Evolutionary conservation across 1,140 invertebrate species (phyloP).

Genomic region (Diorhabda elongata): DNA sequence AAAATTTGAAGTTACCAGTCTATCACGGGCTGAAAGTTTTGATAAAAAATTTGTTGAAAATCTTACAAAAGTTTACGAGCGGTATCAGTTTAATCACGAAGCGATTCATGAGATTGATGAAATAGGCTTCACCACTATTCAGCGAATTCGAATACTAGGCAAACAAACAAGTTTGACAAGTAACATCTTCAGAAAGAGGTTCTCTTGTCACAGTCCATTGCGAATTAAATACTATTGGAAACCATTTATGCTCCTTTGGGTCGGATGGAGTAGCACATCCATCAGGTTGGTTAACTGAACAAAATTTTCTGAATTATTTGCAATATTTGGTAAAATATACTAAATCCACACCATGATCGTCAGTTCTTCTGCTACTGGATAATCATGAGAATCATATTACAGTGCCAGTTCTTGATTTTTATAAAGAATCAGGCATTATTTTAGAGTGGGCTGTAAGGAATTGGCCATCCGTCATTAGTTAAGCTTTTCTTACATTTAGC

Average conservation of each 20-base stretch:
- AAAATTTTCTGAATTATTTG: conserved; percentile 13
- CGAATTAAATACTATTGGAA: conserved; percentile 30
- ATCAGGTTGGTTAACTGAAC: conserved; percentile 20
- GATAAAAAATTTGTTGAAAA: background rate
- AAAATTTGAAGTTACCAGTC: background rate
- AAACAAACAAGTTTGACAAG: conserved; percentile 46
- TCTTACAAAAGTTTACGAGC: background rate
- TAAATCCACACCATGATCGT: background rate
- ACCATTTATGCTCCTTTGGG: conserved; percentile 44
- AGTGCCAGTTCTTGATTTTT: conserved; percentile 9
- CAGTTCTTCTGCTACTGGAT: conserved; percentile 19
- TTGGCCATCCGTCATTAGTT: too few species aligned
- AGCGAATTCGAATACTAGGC: conserved; percentile 44
- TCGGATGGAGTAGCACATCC: conserved; percentile 40
- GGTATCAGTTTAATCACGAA: background rate
- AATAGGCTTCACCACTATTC: conserved; percentile 36
- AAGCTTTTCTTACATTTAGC: too few species aligned
- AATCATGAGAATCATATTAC: conserved; percentile 19
- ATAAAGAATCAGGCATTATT: conserved; percentile 3
- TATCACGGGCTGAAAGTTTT: background rate
- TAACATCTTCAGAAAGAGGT: conserved; percentile 49
- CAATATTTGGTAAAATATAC: conserved; percentile 10
- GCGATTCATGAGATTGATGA: conserved; percentile 30
- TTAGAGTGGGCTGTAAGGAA: background rate
- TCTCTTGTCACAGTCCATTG: conserved; percentile 44